Percentiles rank a stretch among this genome's conserved stretches.
These are phyloP conservation scores for Anguilla obscura DNA, from an alignment of 2,797 vertebrate genomes.

Conservation along the genomic window DNA sequence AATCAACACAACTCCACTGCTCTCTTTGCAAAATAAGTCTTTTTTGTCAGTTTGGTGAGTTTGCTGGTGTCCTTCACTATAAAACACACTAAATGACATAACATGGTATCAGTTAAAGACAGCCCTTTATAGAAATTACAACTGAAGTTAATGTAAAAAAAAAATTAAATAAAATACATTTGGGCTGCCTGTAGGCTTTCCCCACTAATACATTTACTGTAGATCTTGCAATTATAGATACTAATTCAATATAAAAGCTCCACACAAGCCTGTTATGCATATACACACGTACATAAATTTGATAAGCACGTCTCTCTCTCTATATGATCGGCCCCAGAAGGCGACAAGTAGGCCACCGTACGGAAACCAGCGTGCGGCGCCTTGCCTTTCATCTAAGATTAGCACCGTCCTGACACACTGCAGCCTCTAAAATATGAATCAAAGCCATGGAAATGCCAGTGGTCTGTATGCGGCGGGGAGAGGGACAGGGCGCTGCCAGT, in stretches of 20 bases:
- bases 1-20: constrained; percentile 28
- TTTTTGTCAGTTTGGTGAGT: constrained; percentile 46
- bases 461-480: constrained; percentile 66
- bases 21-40: constrained; percentile 13
- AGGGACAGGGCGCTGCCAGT: constrained; percentile 62
- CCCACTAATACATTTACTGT: not conserved
- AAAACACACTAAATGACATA: not conserved
- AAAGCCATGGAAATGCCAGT: constrained; percentile 55
- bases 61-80: constrained; percentile 38
- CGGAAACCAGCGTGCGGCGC: constrained; percentile 55
- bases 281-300: constrained; percentile 28
- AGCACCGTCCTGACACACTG: constrained; percentile 65
- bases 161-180: not conserved
- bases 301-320: constrained; percentile 50
- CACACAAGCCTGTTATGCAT: constrained; percentile 11
- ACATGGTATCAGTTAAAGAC: no score
- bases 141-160: not conserved
- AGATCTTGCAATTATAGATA: not conserved
- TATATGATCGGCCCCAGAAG: constrained; percentile 52
- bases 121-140: not conserved
- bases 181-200: not conserved
- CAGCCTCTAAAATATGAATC: constrained; percentile 54
- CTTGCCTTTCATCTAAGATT: constrained; percentile 72
- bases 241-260: not conserved
- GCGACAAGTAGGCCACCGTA: constrained; percentile 43